Percentiles rank a stretch among this genome's conserved stretches.
Conservation (phyloP, 35 echinoderm and acorn worm genomes). For the Amphiura filiformis region DNA sequence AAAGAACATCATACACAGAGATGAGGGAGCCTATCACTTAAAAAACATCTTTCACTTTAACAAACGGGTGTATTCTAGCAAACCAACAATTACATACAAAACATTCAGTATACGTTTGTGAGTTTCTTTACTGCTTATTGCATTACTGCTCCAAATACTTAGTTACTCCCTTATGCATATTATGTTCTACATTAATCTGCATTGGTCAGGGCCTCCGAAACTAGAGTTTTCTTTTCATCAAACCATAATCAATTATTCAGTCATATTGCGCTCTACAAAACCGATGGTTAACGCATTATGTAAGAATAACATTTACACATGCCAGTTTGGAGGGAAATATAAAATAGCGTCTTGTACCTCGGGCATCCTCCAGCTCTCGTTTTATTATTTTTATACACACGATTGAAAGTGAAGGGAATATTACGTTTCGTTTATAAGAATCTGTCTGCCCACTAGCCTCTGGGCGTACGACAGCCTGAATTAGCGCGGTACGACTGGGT, state of each 20-base stretch:
- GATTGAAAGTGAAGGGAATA: conserved; percentile 14
- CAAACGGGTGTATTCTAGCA: too few species aligned
- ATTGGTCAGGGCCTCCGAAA: neutral
- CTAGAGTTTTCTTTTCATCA: neutral
- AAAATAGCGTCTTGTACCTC: conserved; percentile 13
- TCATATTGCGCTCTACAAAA: neutral
- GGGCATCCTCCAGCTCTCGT: neutral
- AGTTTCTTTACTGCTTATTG: too few species aligned
- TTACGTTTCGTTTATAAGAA: conserved; percentile 12
- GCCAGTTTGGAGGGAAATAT: neutral
- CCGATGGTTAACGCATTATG: neutral
- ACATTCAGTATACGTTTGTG: too few species aligned
- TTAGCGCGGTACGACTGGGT: neutral
- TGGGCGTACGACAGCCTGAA: conserved; percentile 5
- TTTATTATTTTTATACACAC: conserved; percentile 4
- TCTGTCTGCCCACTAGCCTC: neutral
- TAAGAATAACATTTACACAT: neutral
- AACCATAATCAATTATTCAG: neutral
- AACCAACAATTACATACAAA: too few species aligned
- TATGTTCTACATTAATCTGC: too few species aligned
- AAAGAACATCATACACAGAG: too few species aligned
- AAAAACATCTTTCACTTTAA: too few species aligned
- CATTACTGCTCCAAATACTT: too few species aligned
- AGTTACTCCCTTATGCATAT: too few species aligned
- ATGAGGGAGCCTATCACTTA: too few species aligned